These are phyloP conservation scores for Erythrolamprus reginae DNA, from an alignment of 2,113 vertebrate genomes.

Conservation along the genomic window DNA sequence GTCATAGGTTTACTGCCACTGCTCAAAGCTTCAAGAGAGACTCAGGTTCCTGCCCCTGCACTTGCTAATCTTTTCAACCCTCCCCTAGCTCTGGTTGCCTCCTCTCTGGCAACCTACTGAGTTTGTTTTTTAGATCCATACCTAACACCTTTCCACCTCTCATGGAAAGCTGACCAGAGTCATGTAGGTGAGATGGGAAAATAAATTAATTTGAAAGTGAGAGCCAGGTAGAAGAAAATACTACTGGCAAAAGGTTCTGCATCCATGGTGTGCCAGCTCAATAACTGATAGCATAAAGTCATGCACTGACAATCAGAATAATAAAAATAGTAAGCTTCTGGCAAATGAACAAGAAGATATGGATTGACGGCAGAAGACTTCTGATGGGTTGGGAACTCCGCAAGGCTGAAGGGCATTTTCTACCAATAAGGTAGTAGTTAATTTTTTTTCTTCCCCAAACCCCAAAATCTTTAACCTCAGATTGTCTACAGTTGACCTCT, in stretches of 20 bases:
- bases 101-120: neutral
- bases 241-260: neutral
- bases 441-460: too few species aligned
- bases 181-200: neutral
- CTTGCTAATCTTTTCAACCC: neutral
- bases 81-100: neutral
- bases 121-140: neutral
- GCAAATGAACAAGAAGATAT: neutral
- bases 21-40: neutral
- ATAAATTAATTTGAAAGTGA: neutral
- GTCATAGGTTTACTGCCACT: neutral
- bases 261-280: neutral
- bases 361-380: neutral
- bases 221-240: neutral
- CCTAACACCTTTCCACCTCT: neutral
- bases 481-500: too few species aligned
- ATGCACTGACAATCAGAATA: neutral
- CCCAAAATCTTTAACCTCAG: too few species aligned
- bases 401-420: neutral
- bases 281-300: neutral
- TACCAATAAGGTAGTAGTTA: neutral
- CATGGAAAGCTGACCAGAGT: neutral
- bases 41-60: neutral
- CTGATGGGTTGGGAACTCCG: neutral
- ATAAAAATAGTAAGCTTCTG: neutral